phyloP scores from a whole-genome alignment of 2,888 invertebrate species.

The Sinohyriopsis cumingii region DNA sequence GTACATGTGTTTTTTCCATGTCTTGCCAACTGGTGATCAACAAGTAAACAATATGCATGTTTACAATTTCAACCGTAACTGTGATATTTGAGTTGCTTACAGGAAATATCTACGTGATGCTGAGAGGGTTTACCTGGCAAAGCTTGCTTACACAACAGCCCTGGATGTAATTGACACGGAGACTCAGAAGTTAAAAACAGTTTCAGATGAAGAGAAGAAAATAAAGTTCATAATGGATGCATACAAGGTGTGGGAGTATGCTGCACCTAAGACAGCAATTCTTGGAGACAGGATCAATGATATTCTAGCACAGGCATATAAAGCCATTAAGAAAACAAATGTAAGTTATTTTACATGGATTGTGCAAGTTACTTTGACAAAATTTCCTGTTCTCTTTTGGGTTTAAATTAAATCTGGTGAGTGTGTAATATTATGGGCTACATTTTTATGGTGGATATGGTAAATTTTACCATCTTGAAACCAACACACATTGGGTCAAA shows the following conservation, averaged over 20 bases:
- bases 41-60: too few relatives aligned
- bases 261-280: not conserved
- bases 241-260: not conserved
- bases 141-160: slow-evolving; percentile 79
- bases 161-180: slow-evolving; percentile 73
- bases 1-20: too few relatives aligned
- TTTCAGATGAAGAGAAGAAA: slow-evolving; percentile 72
- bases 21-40: too few relatives aligned
- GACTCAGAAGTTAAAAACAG: slow-evolving; percentile 59
- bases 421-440: too few relatives aligned
- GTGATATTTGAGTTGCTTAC: slow-evolving; percentile 37
- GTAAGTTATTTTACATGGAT: not conserved
- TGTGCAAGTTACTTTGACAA: not conserved
- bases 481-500: too few relatives aligned
- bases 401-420: too few relatives aligned
- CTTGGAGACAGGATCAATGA: not conserved
- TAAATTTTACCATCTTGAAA: too few relatives aligned
- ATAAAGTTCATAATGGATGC: slow-evolving; percentile 73
- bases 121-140: slow-evolving; percentile 86
- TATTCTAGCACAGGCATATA: not conserved
- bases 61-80: too few relatives aligned
- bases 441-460: too few relatives aligned
- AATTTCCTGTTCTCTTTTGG: too few relatives aligned
- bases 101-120: slow-evolving; percentile 88
- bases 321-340: not conserved